Evolutionary conservation across 1,140 invertebrate genomes (phyloP), one percentile per base, ranked within the genome.

Genomic region (Bicyclus anynana): DNA sequence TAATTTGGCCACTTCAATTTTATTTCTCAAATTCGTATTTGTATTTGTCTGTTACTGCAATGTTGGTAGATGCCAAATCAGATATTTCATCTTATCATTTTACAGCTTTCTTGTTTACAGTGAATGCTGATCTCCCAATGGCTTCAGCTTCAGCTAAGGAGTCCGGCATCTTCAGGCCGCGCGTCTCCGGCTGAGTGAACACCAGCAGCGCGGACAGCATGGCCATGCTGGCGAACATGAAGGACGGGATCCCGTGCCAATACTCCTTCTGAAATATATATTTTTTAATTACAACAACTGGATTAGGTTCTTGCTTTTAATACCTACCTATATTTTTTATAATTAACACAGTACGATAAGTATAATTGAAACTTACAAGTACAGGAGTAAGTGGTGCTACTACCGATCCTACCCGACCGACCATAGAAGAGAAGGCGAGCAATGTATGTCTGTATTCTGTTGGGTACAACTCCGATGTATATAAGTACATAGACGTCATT

Each of bases 391-490:
- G 64, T 1, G 74, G 74, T 0, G 74, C 74, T 2, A 42, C 46
- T 5, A 74, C 69, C 13, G 71, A 70, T 1, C 76, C 76, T 6
- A 77, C 47, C 4, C 74, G 59, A 9, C 77, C 74, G 10, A 77
- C 44, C 72, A 73, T 80, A 6, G 72, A 75, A 4, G 72, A 74
- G 44, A 70, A 77, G 2, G 67, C 75, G 29, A 93, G 75, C 5
- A 93, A 69, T 27, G 88, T 91, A 59, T 92, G 91, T 2, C 92
- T 82, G 18, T 91, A 83, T 58, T 90, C 90, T 1, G 93, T 94
- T 1, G 93, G 93, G 61, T 92, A 93, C 67, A 94, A 83, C 76
- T 94, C 93, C 1, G 91, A 89, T 0, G 92, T 93, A 55, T 92
- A 92, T 46, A 93, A 84, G 69, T 94, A 94, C 9, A 93, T 71